A percentile compares a stretch with the other conserved stretches of the same genome.
Evolutionary conservation across 2,888 invertebrate species (phyloP).

Genomic region (Leptinotarsa peninsularis): DNA sequence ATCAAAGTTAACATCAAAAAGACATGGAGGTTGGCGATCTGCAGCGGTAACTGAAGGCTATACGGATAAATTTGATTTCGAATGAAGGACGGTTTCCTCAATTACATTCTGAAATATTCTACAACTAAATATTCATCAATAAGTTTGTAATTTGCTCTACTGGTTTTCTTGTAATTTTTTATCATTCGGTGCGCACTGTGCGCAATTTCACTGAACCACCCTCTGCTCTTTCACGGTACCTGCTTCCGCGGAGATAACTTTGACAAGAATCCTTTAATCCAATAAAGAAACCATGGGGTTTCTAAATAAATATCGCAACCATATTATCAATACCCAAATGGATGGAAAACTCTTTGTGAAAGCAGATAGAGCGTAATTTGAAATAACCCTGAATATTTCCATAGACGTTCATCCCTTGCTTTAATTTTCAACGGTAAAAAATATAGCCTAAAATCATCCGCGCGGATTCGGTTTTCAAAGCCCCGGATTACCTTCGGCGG

Average conservation of each 20-base stretch:
- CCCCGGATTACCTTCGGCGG: neutral
- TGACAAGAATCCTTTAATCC: neutral
- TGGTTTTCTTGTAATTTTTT: too few species aligned
- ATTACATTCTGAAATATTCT: too few species aligned
- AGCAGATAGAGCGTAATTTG: neutral
- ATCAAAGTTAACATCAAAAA: too few species aligned
- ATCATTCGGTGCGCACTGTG: too few species aligned
- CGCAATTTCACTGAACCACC: neutral
- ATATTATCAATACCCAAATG: neutral
- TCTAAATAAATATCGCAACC: slow-evolving; percentile 8
- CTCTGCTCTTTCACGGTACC: neutral
- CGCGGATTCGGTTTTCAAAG: neutral
- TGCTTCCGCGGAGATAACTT: neutral
- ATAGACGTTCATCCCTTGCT: neutral
- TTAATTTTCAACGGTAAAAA: neutral
- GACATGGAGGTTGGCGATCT: too few species aligned
- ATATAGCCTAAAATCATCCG: neutral
- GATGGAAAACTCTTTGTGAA: neutral
- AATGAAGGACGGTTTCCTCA: too few species aligned
- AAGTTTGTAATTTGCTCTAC: too few species aligned
- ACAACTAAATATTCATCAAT: too few species aligned
- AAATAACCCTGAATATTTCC: neutral
- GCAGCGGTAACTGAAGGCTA: too few species aligned
- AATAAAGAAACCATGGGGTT: neutral
- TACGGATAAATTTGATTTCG: too few species aligned